Base-by-base conservation (phyloP, 2,113 vertebrate species). In the Tupaia tana region DNA sequence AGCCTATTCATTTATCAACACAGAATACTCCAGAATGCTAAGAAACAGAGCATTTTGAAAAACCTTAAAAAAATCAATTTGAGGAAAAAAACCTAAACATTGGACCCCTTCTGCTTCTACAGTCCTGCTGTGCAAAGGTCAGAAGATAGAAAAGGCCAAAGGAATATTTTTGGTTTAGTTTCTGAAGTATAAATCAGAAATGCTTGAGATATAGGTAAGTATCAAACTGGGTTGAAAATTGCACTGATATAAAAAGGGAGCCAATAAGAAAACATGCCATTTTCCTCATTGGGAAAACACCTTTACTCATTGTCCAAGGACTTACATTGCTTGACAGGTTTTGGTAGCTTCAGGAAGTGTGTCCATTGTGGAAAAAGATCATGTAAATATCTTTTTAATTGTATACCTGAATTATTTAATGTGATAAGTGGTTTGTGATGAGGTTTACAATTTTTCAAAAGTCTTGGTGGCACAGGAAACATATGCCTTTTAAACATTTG, bases 181-280 rank as follows among this genome's bases (percentile, higher is more conserved):
- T 70, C 85, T 88, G 31, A 89, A 94, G 22, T 52, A 58, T 22
- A 79, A 79, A 52, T 85, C 70, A 86, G 54, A 89, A 95, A 96
- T 89, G 96, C 79, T 91, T 95, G 94, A 96, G 92, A 93, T 94
- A 95, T 31, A 94, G 20, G 9, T 79, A 43, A 43, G 24, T 56
- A 83, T 94, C 15, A 95, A 86, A 79, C 1, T 43, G 56, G 14
- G 43, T 22, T 87, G 78, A 84, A 92, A 91, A 87, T 0, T 93
- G 25, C 34, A 80, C 6, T 58, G 20, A 29, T 59, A 64, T 34
- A 61, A 69, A 75, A 87, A 61, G 27, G 77, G 56, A 82, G 73
- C n/a, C 15, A 66, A n/a, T 71, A 58, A 75, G 14, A 83, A 89
- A 63, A 89, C 94, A 82, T 24, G 52, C 9, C 84, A 15, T 81